Conservation (phyloP, 2,888 invertebrate species). For the Ormyrus pomaceus region DNA sequence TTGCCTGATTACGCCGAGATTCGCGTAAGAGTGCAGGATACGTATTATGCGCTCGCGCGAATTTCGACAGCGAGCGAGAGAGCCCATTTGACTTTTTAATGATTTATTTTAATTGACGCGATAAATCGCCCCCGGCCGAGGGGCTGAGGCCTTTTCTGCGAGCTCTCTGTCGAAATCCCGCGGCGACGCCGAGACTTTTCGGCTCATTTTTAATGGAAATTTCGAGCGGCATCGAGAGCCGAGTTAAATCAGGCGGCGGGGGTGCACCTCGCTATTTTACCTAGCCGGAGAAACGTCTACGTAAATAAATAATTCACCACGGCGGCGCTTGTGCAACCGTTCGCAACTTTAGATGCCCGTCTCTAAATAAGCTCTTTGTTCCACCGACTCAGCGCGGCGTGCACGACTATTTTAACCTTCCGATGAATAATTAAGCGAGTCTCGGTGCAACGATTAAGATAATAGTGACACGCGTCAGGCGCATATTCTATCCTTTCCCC, state of each 20-base stretch:
- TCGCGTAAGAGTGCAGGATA: not conserved
- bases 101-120: constrained; percentile 42
- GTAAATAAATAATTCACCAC: constrained; percentile 12
- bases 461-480: not conserved
- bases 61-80: constrained; percentile 11
- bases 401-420: not conserved
- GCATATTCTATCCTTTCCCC: not conserved
- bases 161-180: constrained; percentile 40
- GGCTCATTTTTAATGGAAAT: not conserved
- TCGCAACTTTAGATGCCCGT: not conserved
- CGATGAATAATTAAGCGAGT: constrained; percentile 1
- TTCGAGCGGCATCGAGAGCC: not conserved
- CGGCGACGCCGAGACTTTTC: too few relatives aligned
- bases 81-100: constrained; percentile 47
- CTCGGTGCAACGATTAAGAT: not conserved
- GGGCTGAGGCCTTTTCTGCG: not conserved
- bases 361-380: constrained; percentile 4
- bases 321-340: constrained; percentile 3
- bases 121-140: constrained; percentile 21
- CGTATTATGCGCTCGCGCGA: not conserved
- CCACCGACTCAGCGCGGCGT: not conserved
- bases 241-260: not conserved
- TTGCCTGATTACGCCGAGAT: constrained; percentile 8
- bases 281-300: not conserved
- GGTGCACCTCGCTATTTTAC: not conserved